Percentiles rank a stretch among this genome's conserved stretches.
Evolutionary conservation across 2,888 invertebrate species (phyloP).

Genomic region (Calliphora vomitoria): DNA sequence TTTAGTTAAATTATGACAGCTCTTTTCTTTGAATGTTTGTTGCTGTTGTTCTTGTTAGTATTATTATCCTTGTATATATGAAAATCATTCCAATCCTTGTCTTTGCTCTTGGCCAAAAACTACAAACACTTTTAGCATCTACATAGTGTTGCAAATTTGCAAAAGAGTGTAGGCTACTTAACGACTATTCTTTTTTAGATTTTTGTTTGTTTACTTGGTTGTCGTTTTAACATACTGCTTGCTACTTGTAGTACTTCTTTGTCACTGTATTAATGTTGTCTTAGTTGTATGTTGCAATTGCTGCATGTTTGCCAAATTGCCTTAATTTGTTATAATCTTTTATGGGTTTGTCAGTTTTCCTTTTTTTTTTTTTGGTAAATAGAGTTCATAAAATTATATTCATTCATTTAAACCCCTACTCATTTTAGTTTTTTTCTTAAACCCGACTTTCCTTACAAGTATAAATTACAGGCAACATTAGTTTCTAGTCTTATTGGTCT

Average conservation of each 20-base stretch:
- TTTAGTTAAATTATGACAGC: constrained; percentile 75
- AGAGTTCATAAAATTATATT: constrained; percentile 37
- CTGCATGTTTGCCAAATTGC: constrained; percentile 70
- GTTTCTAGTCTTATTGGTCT: background rate
- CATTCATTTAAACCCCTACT: background rate
- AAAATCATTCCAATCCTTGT: background rate
- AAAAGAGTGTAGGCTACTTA: constrained; percentile 64
- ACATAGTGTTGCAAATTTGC: constrained; percentile 40
- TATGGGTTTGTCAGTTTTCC: constrained; percentile 16
- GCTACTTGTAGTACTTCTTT: background rate
- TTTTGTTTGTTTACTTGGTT: constrained; percentile 18
- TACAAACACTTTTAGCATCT: background rate
- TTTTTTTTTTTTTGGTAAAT: background rate
- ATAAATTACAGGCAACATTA: background rate
- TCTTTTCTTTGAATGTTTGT: constrained; percentile 64
- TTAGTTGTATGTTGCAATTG: constrained; percentile 46
- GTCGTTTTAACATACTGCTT: constrained; percentile 23
- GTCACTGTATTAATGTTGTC: background rate
- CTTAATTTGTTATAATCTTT: constrained; percentile 60
- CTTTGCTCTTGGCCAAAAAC: constrained; percentile 48
- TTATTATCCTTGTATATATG: constrained; percentile 57
- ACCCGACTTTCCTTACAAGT: background rate
- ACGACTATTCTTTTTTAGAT: constrained; percentile 1
- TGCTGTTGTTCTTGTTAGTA: constrained; percentile 31
- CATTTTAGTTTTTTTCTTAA: background rate